Evolutionary conservation across 92 coral and sea anemone species (phyloP).

Genomic region (Paramuricea clavata): DNA sequence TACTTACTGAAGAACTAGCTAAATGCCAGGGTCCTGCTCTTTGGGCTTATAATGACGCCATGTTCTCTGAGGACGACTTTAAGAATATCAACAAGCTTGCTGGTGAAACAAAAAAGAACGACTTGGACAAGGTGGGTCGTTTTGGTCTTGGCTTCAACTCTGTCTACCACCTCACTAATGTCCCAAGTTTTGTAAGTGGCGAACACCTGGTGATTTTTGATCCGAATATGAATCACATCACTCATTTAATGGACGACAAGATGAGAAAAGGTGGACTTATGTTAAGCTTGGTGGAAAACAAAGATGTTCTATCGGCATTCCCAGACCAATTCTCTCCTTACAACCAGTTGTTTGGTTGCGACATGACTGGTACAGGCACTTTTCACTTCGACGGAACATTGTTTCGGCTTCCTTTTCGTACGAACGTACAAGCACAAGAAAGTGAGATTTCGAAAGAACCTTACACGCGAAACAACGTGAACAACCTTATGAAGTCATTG

Average conservation of each 20-base stretch:
- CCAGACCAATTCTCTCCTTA: conserved; percentile 82
- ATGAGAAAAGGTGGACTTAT: conserved; percentile 76
- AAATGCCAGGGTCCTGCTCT: conserved; percentile 92
- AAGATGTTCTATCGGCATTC: conserved; percentile 44
- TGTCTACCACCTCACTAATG: conserved; percentile 87
- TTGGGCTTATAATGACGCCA: conserved; percentile 81
- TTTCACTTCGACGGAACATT: conserved; percentile 71
- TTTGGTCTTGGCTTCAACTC: conserved; percentile 93
- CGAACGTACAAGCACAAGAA: conserved; percentile 37
- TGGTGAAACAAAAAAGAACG: conserved; percentile 87
- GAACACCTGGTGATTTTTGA: conserved; percentile 78
- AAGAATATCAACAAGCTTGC: conserved; percentile 82
- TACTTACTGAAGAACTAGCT: conserved; percentile 74
- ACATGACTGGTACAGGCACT: conserved; percentile 26
- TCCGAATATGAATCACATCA: conserved; percentile 80
- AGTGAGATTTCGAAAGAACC: conserved; percentile 68
- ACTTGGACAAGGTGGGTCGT: conserved; percentile 86
- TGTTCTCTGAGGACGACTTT: conserved; percentile 77
- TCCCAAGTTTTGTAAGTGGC: conserved; percentile 83
- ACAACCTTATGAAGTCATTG: conserved; percentile 59
- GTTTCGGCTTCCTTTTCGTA: conserved; percentile 81
- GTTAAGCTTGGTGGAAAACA: conserved; percentile 62
- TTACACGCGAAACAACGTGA: conserved; percentile 63
- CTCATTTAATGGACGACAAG: conserved; percentile 44
- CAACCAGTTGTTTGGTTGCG: conserved; percentile 79